A percentile compares a stretch with the other conserved stretches of the same genome.
Evolutionary conservation across 2,113 vertebrate species (phyloP).

Genomic region (Opisthocomus hoazin): DNA sequence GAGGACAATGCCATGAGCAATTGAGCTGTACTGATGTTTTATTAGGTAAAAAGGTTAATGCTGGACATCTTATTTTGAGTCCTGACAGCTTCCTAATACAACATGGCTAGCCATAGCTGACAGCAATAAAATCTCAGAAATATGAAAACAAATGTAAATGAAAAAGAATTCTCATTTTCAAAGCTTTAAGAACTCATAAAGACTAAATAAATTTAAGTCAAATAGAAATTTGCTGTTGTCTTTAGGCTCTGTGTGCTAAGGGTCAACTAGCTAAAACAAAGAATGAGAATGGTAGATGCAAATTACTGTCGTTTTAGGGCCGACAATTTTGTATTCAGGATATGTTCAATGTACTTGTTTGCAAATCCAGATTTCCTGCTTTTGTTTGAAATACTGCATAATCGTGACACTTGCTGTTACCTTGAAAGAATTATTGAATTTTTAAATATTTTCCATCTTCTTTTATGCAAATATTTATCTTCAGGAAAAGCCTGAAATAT

Average conservation of each 20-base stretch:
- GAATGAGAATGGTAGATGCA: not conserved
- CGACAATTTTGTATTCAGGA: not conserved
- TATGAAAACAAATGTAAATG: slow-evolving; percentile 28
- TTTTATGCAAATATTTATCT: not conserved
- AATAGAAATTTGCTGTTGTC: not conserved
- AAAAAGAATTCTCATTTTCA: slow-evolving; percentile 29
- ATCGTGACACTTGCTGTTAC: not conserved
- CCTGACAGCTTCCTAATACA: not conserved
- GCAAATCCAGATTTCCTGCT: not conserved
- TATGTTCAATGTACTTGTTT: not conserved
- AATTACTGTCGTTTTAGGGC: not conserved
- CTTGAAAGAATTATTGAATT: not conserved
- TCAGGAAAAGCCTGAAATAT: not conserved
- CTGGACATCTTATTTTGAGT: not conserved
- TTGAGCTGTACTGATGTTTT: slow-evolving; percentile 4
- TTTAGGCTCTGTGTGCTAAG: not conserved
- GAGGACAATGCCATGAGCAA: not conserved
- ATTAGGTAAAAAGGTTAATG: slow-evolving; percentile 41
- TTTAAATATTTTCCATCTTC: not conserved
- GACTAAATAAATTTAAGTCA: not conserved
- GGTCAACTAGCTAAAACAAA: not conserved
- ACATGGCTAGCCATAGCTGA: not conserved
- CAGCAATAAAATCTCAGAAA: not conserved
- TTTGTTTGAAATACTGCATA: not conserved
- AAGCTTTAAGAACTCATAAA: slow-evolving; percentile 18